Evolutionary conservation across 2,797 vertebrate species (phyloP), one percentile per base, ranked within the genome.

Genomic region (Darevskia mixta): DNA sequence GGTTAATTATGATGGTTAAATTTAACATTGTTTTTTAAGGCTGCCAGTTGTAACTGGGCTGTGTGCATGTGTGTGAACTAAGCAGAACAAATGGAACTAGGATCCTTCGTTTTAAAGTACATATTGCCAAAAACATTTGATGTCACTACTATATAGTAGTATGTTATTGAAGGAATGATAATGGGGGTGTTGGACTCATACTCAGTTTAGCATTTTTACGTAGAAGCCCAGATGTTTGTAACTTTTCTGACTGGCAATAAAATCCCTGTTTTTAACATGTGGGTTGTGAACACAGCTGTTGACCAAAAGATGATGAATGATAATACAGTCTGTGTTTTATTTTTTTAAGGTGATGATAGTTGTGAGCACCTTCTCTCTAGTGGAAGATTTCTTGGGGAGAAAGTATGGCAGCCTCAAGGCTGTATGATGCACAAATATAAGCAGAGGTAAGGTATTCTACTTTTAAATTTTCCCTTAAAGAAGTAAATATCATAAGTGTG

Each of bases 351-450:
- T 90, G 97, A 95, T 73, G 98, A 99, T 94, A 98, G 98, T 0
- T 99, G 99, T 95, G 98, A 99, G 69, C 98, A 98, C 97, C 98
- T 99, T 95, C 97, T 99, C 91, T 98, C 99, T 92, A 98, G 97
- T 92, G 99, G 99, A 94, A 98, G 98, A 85, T 99, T 98, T 97
- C 97, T 99, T 97, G 98, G 98, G 91, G 98, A 99, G 92, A 98
- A 98, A 91, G 98, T 98, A 89, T 99, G 99, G 99, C 99, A 99
- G 92, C 99, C 99, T 43, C 98, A 99, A 95, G 98, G 98, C 94
- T 99, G 99, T 96, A 99, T 99, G 99, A 98, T 99, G 98, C 99
- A 99, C 96, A 99, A 98, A 86, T 99, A 99, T 95, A 99, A 98
- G 97, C 97, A 96, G 92, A 98, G 93, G 99, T 99, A 96, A 98